A percentile compares a stretch with the other conserved stretches of the same genome.
These are phyloP conservation scores for Lucilia cuprina DNA, from an alignment of 1,140 invertebrate genomes.

Conservation along the genomic window DNA sequence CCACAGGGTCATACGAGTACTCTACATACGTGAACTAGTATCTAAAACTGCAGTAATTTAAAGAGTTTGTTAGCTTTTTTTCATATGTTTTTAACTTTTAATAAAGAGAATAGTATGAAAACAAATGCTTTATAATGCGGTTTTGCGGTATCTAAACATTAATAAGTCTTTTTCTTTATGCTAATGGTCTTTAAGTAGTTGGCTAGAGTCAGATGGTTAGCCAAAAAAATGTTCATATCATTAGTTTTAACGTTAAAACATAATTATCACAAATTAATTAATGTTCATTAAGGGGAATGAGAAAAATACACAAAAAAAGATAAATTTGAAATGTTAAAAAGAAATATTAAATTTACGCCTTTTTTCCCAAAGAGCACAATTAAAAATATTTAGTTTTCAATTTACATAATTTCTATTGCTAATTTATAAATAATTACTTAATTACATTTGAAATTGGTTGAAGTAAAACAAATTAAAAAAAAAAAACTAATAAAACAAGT, in stretches of 20 bases:
- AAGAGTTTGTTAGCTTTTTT: neutral
- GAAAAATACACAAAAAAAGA: too few relatives aligned
- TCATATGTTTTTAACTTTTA: neutral
- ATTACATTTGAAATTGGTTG: neutral
- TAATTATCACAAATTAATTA: neutral
- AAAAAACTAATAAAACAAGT: too few relatives aligned
- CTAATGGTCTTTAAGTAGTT: too few relatives aligned
- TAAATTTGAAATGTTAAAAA: neutral
- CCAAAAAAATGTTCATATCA: neutral
- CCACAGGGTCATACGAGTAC: neutral
- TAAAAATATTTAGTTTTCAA: neutral
- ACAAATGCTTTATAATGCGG: neutral
- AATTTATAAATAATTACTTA: neutral
- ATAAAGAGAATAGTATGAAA: neutral
- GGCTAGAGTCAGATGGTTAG: neutral
- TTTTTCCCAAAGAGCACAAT: neutral
- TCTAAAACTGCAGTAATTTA: neutral
- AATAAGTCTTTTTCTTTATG: neutral
- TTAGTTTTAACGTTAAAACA: neutral
- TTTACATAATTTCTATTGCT: neutral
- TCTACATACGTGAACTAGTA: neutral
- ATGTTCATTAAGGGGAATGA: neutral
- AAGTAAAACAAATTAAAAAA: too few relatives aligned
- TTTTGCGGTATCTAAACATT: neutral
- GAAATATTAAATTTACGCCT: neutral